Evolutionary conservation across 2,888 invertebrate genomes (phyloP), one percentile per base, ranked within the genome.

Genomic region (Scaptodrosophila latifasciaeformis): DNA sequence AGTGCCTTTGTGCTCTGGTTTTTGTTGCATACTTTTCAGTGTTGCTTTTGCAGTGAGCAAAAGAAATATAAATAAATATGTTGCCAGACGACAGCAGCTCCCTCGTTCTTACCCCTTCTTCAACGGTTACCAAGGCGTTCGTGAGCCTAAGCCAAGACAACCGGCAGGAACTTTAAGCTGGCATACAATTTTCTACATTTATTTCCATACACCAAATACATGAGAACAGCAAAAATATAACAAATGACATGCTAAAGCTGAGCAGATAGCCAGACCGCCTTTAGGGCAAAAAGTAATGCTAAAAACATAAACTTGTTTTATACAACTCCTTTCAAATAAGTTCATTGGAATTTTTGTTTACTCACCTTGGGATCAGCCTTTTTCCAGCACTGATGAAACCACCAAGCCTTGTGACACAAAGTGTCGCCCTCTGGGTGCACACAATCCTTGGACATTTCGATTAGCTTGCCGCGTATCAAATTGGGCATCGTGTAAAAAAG

Each of bases 371-470:
- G 86, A 80, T 86, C 86, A 17, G 84, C 83, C 51, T 81, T 81
- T 51, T 86, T 86, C 86, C 86, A 86, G 66, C 86, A 86, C 54
- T 84, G 82, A 57, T 86, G 83, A 54, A 86, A 83, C 84, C 85
- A 85, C 83, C 84, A 86, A 29, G 86, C 86, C 54, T 83, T 83
- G 39, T 86, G 81, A 56, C 86, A 86, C 10, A 83, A 50, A 4
- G 78, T 82, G 40, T 85, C 84, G 4, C 86, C 86, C 48, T 79
- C 70, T 2, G 86, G 84, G 65, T 85, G 83, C 10, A 80, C 49
- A 49, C 86, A 87, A 10, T 60, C 63, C 58, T 83, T 70, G 1
- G 83, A 77, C 75, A 85, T 85, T 46, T 80, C 81, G 2, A 82
- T 61, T 13, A 84, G 60, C 44, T 84, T 63, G 7, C 82, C 83